phyloP scores from a whole-genome alignment of 2,113 vertebrate species.

The Aspiorhynchus laticeps region DNA sequence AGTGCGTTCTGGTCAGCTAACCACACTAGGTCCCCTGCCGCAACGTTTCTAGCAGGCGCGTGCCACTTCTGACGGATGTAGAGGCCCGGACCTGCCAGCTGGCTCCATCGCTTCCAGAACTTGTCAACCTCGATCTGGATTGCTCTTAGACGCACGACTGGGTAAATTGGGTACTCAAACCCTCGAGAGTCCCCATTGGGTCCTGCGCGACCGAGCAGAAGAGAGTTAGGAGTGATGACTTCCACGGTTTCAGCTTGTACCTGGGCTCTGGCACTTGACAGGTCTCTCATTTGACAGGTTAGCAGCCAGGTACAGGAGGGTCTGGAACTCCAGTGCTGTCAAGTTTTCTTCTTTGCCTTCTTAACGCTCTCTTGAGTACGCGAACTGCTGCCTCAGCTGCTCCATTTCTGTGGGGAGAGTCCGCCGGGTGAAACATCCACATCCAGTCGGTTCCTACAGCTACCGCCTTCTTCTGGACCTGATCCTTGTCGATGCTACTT shows the following conservation, averaged over 20 bases:
- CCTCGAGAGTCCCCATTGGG: neutral
- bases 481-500: neutral
- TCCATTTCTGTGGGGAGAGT: slow-evolving; percentile 44
- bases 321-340: slow-evolving; percentile 40
- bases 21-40: no score
- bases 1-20: neutral
- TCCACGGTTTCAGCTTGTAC: slow-evolving; percentile 6
- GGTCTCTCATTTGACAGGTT: slow-evolving; percentile 35
- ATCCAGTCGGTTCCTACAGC: neutral
- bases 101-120: slow-evolving; percentile 12
- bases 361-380: slow-evolving; percentile 23
- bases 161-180: slow-evolving; percentile 17
- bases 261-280: neutral
- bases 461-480: neutral
- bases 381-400: slow-evolving; percentile 40
- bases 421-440: slow-evolving; percentile 15
- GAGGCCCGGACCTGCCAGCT: slow-evolving; percentile 2
- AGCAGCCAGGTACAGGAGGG: slow-evolving; percentile 38
- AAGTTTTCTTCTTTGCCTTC: neutral
- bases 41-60: slow-evolving; percentile 31
- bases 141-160: neutral
- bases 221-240: neutral
- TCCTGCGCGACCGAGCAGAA: neutral
- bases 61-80: slow-evolving; percentile 8
- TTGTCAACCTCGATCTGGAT: slow-evolving; percentile 18